These are phyloP conservation scores for Mythimna pallens DNA, from an alignment of 2,888 invertebrate species.

Conservation along the genomic window DNA sequence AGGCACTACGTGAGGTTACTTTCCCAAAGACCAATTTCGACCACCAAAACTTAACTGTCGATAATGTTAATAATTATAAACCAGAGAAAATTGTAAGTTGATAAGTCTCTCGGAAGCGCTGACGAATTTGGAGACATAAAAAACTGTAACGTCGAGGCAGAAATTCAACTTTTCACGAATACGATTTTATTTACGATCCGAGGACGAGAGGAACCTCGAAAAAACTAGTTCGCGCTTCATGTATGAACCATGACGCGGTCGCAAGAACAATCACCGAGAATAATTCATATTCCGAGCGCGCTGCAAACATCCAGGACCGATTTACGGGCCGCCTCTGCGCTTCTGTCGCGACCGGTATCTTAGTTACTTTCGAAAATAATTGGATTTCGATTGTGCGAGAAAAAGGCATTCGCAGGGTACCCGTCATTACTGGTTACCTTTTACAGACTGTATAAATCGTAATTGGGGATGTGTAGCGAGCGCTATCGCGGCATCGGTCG, in stretches of 20 bases:
- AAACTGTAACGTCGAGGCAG: slow-evolving; percentile 71
- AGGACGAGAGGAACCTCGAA: slow-evolving; percentile 78
- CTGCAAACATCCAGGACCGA: slow-evolving; percentile 87
- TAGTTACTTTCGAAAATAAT: slow-evolving; percentile 89
- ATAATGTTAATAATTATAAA: slow-evolving; percentile 83
- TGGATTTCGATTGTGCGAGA: slow-evolving; percentile 89
- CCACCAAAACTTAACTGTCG: slow-evolving; percentile 74
- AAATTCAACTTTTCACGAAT: slow-evolving; percentile 82
- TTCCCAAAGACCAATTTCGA: slow-evolving; percentile 77
- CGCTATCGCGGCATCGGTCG: slow-evolving; percentile 82
- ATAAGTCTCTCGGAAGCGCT: slow-evolving; percentile 67
- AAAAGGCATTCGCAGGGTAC: slow-evolving; percentile 81
- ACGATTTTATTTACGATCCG: slow-evolving; percentile 81
- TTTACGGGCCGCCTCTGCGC: slow-evolving; percentile 84
- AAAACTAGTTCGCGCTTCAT: slow-evolving; percentile 90
- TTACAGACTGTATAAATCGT: slow-evolving; percentile 86
- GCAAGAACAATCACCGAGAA: slow-evolving; percentile 89
- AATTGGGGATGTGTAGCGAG: slow-evolving; percentile 84
- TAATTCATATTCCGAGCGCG: slow-evolving; percentile 90
- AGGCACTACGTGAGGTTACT: slow-evolving; percentile 74
- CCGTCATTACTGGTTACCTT: slow-evolving; percentile 88
- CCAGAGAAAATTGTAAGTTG: slow-evolving; percentile 76
- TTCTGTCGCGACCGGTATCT: slow-evolving; percentile 85
- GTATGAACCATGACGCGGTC: slow-evolving; percentile 90
- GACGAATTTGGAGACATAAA: slow-evolving; percentile 70